These are phyloP conservation scores for Marcusenius ussheri DNA, from an alignment of 2,113 vertebrate genomes.

Conservation along the genomic window DNA sequence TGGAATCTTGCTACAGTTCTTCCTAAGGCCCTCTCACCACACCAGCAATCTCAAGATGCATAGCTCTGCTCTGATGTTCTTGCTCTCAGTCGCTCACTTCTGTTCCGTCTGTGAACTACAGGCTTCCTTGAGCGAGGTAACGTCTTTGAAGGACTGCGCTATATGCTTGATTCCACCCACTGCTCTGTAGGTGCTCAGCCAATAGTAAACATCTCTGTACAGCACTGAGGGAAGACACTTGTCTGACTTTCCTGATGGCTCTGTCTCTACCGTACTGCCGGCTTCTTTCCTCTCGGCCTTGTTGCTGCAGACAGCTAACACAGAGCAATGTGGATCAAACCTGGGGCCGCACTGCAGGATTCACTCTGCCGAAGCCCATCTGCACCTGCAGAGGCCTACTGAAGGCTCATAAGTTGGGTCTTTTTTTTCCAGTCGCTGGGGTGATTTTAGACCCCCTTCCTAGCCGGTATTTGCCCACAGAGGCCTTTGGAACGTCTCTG, in stretches of 20 bases:
- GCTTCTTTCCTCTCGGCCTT: background rate
- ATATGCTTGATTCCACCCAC: background rate
- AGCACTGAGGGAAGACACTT: background rate
- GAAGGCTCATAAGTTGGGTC: background rate
- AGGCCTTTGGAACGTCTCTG: background rate
- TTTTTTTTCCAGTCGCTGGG: background rate
- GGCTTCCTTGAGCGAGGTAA: background rate
- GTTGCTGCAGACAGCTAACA: background rate
- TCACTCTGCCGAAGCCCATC: background rate
- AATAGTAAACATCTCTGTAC: background rate
- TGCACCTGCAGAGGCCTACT: background rate
- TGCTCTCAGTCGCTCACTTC: background rate
- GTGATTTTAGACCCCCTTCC: background rate
- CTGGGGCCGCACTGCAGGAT: background rate
- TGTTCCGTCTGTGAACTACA: background rate
- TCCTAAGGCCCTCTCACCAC: background rate
- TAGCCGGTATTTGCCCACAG: background rate
- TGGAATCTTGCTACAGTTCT: background rate
- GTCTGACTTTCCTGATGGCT: background rate
- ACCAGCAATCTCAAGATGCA: background rate
- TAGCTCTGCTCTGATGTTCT: background rate
- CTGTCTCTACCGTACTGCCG: background rate
- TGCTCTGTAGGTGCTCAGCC: background rate
- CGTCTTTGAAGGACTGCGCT: background rate
- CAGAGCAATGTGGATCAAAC: background rate